These are phyloP conservation scores for Eulemur rufifrons DNA, from an alignment of 2,113 vertebrate genomes.

Conservation along the genomic window DNA sequence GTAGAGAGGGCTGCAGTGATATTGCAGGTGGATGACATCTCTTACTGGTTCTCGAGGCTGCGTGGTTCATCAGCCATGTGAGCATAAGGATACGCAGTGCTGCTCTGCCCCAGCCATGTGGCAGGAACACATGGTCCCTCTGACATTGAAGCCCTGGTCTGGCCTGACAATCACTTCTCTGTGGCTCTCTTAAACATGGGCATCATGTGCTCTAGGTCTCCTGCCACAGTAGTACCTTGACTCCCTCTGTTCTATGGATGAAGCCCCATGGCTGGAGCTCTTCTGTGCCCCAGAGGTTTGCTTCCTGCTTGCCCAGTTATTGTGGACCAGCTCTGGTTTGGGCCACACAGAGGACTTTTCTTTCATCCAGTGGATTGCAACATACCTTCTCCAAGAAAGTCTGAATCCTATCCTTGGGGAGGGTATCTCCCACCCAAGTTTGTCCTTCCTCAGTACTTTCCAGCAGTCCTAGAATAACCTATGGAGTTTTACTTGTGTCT, in stretches of 20 bases:
- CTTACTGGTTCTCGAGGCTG: neutral
- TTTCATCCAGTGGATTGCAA: neutral
- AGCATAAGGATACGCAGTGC: neutral
- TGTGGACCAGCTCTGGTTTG: neutral
- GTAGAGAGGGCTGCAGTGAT: neutral
- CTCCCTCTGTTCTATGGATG: neutral
- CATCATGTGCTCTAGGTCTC: rapidly evolving
- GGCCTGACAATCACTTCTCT: neutral
- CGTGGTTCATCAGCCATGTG: neutral
- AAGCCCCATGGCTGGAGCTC: neutral
- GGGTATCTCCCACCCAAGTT: neutral
- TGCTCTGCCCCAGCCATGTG: neutral
- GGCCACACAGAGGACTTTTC: neutral
- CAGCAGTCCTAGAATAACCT: neutral
- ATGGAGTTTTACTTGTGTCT: neutral
- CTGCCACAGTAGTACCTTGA: neutral
- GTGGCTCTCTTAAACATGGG: neutral
- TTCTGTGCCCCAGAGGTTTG: neutral
- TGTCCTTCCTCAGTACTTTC: neutral
- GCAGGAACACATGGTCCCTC: neutral
- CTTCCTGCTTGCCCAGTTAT: neutral
- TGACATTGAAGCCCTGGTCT: neutral
- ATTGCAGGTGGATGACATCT: rapidly evolving
- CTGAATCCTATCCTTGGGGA: neutral
- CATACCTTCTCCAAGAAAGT: neutral